phyloP scores from a whole-genome alignment of 2,888 invertebrate genomes.

The Microctonus hyperodae region DNA sequence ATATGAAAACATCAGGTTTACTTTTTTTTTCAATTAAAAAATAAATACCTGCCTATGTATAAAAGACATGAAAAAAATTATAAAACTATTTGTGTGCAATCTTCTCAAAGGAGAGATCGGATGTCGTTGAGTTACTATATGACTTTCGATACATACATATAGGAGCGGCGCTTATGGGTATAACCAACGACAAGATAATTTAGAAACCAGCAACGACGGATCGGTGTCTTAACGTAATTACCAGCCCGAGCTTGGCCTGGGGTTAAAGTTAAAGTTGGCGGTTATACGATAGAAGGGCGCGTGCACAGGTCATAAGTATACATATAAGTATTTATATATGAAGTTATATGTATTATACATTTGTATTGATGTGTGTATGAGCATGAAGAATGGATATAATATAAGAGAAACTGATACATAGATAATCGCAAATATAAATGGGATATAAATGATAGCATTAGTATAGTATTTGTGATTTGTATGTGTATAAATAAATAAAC shows the following conservation, averaged over 20 bases:
- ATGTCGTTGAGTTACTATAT: too few species aligned
- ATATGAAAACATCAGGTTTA: background rate
- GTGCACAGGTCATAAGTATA: constrained; percentile 4
- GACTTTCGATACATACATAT: too few species aligned
- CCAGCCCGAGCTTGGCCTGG: constrained; percentile 40
- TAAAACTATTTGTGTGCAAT: constrained; percentile 3
- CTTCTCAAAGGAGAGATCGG: constrained; percentile 24
- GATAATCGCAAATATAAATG: background rate
- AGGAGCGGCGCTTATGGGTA: constrained; percentile 18
- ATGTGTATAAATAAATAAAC: background rate
- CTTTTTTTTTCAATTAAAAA: background rate
- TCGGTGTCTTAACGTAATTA: constrained; percentile 51
- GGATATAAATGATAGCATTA: constrained; percentile 10
- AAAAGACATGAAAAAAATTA: background rate
- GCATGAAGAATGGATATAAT: constrained; percentile 30
- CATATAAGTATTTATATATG: too few species aligned
- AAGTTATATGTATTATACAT: too few species aligned
- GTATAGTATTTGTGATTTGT: background rate
- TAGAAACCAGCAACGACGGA: constrained; percentile 49
- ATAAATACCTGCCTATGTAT: background rate
- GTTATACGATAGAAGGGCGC: constrained; percentile 4
- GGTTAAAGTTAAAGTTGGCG: constrained; percentile 47
- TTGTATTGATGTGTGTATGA: background rate
- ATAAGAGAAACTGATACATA: background rate
- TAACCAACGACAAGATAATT: constrained; percentile 44